Conservation (phyloP, 2,797 vertebrate species). For the Rhinophrynus dorsalis region DNA sequence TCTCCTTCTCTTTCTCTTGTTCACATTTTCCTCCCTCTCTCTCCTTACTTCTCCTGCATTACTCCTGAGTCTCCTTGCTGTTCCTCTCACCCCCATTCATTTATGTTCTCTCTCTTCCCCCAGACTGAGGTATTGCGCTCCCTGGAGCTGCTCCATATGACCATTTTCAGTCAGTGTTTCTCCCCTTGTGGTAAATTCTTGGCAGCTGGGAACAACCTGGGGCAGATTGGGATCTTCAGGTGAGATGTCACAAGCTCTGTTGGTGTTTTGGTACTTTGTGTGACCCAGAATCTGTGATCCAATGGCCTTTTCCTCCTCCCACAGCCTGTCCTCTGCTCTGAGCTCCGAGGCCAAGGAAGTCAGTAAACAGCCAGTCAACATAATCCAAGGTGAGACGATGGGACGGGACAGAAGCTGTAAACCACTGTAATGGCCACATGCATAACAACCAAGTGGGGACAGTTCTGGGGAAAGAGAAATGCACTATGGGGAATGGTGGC, state of each 20-base stretch:
- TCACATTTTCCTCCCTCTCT: too few relatives aligned
- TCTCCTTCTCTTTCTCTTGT: too few relatives aligned
- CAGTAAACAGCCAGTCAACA: conserved; percentile 77
- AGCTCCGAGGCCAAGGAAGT: conserved; percentile 78
- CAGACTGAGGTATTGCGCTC: conserved; percentile 59
- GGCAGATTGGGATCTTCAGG: conserved; percentile 87
- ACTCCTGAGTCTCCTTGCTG: not conserved
- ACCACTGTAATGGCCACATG: too few relatives aligned
- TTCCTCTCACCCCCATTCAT: not conserved
- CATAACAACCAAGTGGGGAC: too few relatives aligned
- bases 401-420: too few relatives aligned
- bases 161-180: conserved; percentile 83
- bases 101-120: not conserved
- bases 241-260: conserved; percentile 44
- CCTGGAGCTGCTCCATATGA: conserved; percentile 84
- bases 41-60: too few relatives aligned
- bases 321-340: conserved; percentile 81
- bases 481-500: too few relatives aligned
- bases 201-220: conserved; percentile 85
- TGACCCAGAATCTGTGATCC: not conserved
- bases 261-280: too few relatives aligned
- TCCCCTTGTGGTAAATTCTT: conserved; percentile 86
- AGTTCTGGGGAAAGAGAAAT: too few relatives aligned
- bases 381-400: conserved; percentile 74
- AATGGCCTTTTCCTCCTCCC: not conserved